A percentile compares a stretch with the other conserved stretches of the same genome.
phyloP scores from a whole-genome alignment of 2,888 invertebrate species.

The Andrena flavipes region DNA sequence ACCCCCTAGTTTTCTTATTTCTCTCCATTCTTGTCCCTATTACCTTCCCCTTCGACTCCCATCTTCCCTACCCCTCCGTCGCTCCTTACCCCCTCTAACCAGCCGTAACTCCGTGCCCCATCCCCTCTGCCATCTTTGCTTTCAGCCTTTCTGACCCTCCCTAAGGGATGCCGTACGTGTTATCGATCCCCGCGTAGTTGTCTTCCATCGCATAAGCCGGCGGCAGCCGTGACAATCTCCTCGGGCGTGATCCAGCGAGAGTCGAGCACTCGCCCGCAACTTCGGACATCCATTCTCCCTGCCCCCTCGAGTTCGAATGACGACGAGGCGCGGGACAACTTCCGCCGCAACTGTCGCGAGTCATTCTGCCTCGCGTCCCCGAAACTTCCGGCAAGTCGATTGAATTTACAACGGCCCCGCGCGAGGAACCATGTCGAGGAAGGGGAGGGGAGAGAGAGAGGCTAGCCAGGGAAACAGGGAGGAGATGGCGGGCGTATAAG shows the following conservation, averaged over 20 bases:
- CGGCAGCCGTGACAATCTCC: conserved; percentile 35
- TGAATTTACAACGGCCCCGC: conserved; percentile 7
- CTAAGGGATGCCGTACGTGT: conserved; percentile 16
- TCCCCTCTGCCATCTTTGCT: not conserved
- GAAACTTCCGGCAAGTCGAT: conserved; percentile 3
- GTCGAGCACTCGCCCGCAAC: conserved; percentile 17
- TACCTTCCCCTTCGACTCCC: not conserved
- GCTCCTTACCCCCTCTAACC: not conserved
- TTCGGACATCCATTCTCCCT: conserved; percentile 27
- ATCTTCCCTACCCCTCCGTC: not conserved
- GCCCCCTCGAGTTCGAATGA: conserved; percentile 6
- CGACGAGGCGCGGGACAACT: conserved; percentile 1
- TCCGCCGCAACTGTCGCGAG: conserved; percentile 6
- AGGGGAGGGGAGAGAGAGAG: not conserved
- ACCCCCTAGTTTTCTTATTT: not conserved
- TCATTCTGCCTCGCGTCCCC: not conserved
- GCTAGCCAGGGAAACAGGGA: not conserved
- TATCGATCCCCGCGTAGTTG: conserved; percentile 43
- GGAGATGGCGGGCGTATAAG: not conserved
- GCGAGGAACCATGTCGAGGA: not conserved
- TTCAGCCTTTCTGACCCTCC: conserved; percentile 14
- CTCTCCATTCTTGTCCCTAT: not conserved
- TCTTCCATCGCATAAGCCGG: conserved; percentile 10
- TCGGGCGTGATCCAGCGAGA: conserved; percentile 16
- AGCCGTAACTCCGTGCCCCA: not conserved